phyloP scores from a whole-genome alignment of 2,797 vertebrate genomes.

The Sciurus vulgaris region DNA sequence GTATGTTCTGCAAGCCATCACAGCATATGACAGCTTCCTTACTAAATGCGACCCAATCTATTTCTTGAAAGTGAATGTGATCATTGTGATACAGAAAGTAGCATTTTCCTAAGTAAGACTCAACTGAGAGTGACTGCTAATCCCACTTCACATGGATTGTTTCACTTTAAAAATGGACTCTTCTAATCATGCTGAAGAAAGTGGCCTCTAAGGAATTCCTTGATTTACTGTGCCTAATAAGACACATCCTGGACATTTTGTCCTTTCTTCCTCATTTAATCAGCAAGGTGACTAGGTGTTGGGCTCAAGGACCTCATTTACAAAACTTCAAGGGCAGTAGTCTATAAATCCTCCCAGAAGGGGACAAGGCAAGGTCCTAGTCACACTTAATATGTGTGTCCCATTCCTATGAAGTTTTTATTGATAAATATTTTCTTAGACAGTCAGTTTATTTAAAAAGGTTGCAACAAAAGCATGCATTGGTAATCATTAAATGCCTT shows the following conservation, averaged over 20 bases:
- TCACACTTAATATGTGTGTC: neutral
- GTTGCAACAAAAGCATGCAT: neutral
- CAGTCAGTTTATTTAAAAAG: conserved; percentile 43
- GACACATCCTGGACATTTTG: neutral
- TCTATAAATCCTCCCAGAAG: conserved; percentile 9
- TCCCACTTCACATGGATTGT: neutral
- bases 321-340: neutral
- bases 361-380: neutral
- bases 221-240: conserved; percentile 21
- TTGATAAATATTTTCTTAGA: conserved; percentile 46
- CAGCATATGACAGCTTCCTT: neutral
- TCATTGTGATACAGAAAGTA: neutral
- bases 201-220: neutral
- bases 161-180: conserved; percentile 20
- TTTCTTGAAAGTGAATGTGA: conserved; percentile 3
- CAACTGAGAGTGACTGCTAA: neutral
- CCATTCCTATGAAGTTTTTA: conserved; percentile 17
- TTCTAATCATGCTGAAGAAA: neutral
- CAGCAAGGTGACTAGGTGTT: conserved; percentile 41
- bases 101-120: conserved; percentile 13
- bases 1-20: neutral
- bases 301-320: conserved; percentile 20
- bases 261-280: conserved; percentile 61
- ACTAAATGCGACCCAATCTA: neutral
- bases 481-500: neutral